Evolutionary conservation across 2,113 vertebrate genomes (phyloP).

Genomic region (Chauna torquata): DNA sequence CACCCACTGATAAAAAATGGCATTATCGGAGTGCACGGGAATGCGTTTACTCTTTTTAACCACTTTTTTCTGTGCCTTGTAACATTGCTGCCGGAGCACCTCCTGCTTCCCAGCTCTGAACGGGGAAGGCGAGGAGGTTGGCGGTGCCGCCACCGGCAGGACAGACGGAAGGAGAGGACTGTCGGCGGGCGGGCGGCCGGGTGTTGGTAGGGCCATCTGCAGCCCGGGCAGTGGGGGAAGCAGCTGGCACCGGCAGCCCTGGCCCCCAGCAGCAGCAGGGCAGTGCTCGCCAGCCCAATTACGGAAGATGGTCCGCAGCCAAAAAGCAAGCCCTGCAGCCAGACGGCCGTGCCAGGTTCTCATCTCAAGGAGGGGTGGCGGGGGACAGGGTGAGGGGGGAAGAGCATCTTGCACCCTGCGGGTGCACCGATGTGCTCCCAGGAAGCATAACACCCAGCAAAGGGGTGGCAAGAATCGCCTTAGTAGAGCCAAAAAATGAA

Average conservation of each 20-base stretch:
- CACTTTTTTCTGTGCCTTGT: background rate
- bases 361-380: background rate
- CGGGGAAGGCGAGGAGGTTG: background rate
- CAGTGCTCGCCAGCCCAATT: conserved; percentile 48
- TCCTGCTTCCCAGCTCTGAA: background rate
- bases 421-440: background rate
- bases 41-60: background rate
- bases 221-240: background rate
- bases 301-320: conserved; percentile 35
- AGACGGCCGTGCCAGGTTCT: background rate
- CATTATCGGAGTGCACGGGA: background rate
- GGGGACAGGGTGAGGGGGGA: background rate
- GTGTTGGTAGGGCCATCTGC: conserved; percentile 15
- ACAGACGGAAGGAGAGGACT: background rate
- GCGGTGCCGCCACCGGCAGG: background rate
- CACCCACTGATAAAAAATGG: background rate
- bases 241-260: conserved; percentile 27
- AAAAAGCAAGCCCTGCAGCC: conserved; percentile 15
- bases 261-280: background rate
- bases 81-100: background rate
- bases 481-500: background rate
- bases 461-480: fast-evolving
- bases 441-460: background rate
- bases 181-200: background rate
- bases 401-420: fast-evolving